phyloP scores from a whole-genome alignment of 2,888 invertebrate genomes.

The Thysanoteuthis rhombus region DNA sequence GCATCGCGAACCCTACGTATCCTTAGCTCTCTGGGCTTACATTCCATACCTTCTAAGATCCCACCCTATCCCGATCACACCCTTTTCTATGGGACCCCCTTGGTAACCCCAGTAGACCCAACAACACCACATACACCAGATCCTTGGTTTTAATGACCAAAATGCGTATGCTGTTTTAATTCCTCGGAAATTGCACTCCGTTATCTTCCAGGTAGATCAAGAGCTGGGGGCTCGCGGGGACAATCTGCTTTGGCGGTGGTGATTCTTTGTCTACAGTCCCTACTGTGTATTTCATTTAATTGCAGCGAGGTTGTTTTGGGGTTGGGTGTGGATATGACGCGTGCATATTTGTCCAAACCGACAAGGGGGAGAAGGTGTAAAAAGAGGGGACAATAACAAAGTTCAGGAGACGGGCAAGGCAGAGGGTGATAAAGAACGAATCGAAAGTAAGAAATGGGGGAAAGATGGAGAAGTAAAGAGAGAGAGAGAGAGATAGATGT shows the following conservation, averaged over 20 bases:
- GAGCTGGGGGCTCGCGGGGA: background rate
- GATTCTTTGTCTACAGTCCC: background rate
- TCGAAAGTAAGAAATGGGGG: too few species aligned
- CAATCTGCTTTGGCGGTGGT: background rate
- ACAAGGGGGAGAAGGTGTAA: background rate
- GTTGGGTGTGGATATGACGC: too few species aligned
- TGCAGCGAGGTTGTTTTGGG: background rate
- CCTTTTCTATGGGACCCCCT: background rate
- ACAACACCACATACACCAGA: background rate
- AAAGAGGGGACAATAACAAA: too few species aligned
- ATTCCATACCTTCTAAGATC: background rate
- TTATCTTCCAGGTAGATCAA: background rate
- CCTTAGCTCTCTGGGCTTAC: background rate
- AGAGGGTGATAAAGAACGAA: too few species aligned
- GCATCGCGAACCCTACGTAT: background rate
- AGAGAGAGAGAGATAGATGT: too few species aligned
- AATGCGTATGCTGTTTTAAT: slow-evolving; percentile 12
- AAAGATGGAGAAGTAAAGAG: too few species aligned
- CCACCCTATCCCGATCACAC: background rate
- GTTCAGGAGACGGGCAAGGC: too few species aligned
- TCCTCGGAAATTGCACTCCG: background rate
- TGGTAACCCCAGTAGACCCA: background rate
- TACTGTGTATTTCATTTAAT: background rate
- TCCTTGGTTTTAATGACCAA: slow-evolving; percentile 12
- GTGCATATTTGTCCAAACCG: background rate